phyloP scores from a whole-genome alignment of 2,797 vertebrate species.

The Loris lydekkerianus region DNA sequence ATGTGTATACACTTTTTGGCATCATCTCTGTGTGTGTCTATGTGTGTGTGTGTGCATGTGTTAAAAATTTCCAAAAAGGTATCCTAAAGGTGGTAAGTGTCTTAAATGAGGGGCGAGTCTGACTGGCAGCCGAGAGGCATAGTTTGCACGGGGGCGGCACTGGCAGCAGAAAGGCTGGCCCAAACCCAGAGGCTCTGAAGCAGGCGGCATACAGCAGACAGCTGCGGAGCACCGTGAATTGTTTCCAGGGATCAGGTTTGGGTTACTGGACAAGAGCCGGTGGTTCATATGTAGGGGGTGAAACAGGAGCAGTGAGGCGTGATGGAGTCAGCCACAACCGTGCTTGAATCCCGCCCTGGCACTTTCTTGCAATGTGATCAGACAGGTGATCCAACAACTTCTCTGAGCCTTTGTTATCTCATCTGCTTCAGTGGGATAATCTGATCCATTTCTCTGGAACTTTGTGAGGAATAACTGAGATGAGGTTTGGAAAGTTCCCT shows the following conservation, averaged over 20 bases:
- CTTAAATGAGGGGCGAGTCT: not conserved
- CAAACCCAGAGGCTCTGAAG: not conserved
- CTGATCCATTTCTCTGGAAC: not conserved
- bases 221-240: not conserved
- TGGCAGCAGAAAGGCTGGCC: not conserved
- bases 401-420: not conserved
- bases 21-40: not conserved
- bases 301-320: not conserved
- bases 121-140: not conserved
- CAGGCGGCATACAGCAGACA: not conserved
- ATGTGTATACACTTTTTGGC: no score
- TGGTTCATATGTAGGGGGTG: no score
- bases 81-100: not conserved
- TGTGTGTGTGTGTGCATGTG: not conserved
- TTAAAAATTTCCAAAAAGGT: not conserved
- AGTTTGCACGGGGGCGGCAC: not conserved
- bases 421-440: not conserved
- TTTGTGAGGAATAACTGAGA: not conserved
- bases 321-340: not conserved
- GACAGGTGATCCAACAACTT: not conserved
- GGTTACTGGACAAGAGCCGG: not conserved
- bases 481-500: not conserved
- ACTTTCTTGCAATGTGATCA: not conserved
- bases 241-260: not conserved
- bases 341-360: not conserved